phyloP scores from a whole-genome alignment of 2,113 vertebrate genomes.

The Eretmochelys imbricata region DNA sequence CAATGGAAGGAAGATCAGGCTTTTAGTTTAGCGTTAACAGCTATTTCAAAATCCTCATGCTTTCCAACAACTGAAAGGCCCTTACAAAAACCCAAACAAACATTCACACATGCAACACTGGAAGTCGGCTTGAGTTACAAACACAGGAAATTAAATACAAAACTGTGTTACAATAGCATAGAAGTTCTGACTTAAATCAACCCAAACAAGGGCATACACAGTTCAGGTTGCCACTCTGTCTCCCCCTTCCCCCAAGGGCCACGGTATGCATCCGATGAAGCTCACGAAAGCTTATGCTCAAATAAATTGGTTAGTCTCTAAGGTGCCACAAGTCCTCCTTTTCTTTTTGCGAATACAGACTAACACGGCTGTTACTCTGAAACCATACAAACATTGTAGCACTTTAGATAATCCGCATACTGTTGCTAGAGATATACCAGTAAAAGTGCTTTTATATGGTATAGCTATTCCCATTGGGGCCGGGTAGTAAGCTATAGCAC shows the following conservation, averaged over 20 bases:
- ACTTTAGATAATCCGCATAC: background rate
- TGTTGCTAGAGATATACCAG: background rate
- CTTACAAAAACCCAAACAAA: constrained; percentile 73
- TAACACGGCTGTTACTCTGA: too few relatives aligned
- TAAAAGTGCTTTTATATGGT: background rate
- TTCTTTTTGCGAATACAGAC: too few relatives aligned
- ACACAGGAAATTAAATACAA: constrained; percentile 79
- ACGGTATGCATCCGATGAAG: too few relatives aligned
- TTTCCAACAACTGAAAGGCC: constrained; percentile 72
- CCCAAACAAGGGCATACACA: constrained; percentile 54
- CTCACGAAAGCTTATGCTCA: too few relatives aligned
- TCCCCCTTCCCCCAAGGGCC: background rate
- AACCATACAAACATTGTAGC: background rate
- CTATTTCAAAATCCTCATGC: constrained; percentile 72
- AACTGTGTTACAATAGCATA: constrained; percentile 70
- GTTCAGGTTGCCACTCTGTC: constrained; percentile 3
- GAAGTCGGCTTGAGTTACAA: constrained; percentile 72
- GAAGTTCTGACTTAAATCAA: constrained; percentile 59
- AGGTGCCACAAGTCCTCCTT: too few relatives aligned
- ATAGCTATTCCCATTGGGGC: accelerated
- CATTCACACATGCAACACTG: constrained; percentile 68
- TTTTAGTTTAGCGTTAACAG: constrained; percentile 66
- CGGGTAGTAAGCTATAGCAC: background rate
- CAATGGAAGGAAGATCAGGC: constrained; percentile 53
- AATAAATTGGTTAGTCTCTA: too few relatives aligned